These are phyloP conservation scores for Aphelenchoides fujianensis DNA, from an alignment of 1,140 invertebrate genomes.

Conservation along the genomic window DNA sequence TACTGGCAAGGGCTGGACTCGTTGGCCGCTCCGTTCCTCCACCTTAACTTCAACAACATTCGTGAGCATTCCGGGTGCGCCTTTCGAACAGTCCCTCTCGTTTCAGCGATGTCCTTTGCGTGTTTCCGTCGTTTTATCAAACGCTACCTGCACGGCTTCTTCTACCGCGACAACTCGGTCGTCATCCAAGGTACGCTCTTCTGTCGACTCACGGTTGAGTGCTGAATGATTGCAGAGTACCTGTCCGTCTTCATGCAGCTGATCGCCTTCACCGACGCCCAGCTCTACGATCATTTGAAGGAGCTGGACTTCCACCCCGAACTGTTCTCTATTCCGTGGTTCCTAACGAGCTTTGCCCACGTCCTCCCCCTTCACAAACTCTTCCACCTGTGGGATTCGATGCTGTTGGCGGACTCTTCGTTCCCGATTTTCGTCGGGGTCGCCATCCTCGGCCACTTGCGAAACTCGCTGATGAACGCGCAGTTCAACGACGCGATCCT, in stretches of 20 bases:
- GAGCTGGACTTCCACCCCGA: slow-evolving; percentile 93
- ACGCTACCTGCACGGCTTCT: slow-evolving; percentile 94
- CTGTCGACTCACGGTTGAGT: slow-evolving; percentile 18
- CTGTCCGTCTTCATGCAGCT: slow-evolving; percentile 92
- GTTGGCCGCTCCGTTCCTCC: slow-evolving; percentile 90
- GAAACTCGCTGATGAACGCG: slow-evolving; percentile 46
- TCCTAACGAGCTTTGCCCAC: slow-evolving; percentile 97
- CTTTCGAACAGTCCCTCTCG: not conserved
- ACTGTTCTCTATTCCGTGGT: slow-evolving; percentile 99
- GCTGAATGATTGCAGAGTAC: slow-evolving; percentile 72
- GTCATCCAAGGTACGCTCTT: slow-evolving; percentile 73
- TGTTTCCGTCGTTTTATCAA: slow-evolving; percentile 89
- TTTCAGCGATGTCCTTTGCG: slow-evolving; percentile 72
- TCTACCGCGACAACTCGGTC: slow-evolving; percentile 93
- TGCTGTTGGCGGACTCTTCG: slow-evolving; percentile 85
- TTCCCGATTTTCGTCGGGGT: slow-evolving; percentile 92
- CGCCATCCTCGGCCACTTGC: slow-evolving; percentile 78
- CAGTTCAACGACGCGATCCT: slow-evolving; percentile 57
- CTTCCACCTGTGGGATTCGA: slow-evolving; percentile 93
- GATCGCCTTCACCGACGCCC: slow-evolving; percentile 89
- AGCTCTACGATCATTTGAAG: slow-evolving; percentile 82
- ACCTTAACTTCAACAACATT: slow-evolving; percentile 85
- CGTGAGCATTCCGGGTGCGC: slow-evolving; percentile 26
- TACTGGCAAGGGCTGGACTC: slow-evolving; percentile 99
- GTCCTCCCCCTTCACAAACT: slow-evolving; percentile 93